phyloP scores from a whole-genome alignment of 2,113 vertebrate genomes.

The Meriones unguiculatus region DNA sequence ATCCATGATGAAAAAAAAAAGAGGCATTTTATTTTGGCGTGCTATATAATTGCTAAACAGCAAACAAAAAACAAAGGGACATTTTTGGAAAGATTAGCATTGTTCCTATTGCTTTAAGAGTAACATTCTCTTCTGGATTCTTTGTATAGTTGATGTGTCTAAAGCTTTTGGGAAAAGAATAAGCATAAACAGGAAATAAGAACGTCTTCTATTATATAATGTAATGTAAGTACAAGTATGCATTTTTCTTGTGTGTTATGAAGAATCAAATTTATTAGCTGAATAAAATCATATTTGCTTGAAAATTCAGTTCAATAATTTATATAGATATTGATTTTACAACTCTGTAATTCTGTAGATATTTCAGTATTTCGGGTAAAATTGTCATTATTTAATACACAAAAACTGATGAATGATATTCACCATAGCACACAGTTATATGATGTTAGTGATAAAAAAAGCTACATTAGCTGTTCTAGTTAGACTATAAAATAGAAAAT shows the following conservation, averaged over 20 bases:
- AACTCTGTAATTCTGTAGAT: neutral
- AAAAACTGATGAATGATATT: neutral
- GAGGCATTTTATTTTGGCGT: slow-evolving; percentile 59
- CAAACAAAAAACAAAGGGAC: slow-evolving; percentile 37
- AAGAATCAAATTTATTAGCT: neutral
- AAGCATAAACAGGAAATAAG: slow-evolving; percentile 9
- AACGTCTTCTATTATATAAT: neutral
- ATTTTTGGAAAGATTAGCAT: neutral
- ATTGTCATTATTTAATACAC: neutral
- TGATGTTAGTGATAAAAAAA: neutral
- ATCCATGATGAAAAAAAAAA: slow-evolving; percentile 15
- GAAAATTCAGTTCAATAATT: neutral
- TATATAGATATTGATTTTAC: neutral
- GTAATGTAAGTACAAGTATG: neutral
- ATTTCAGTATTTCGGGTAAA: neutral
- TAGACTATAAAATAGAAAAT: too few relatives aligned
- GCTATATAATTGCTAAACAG: neutral
- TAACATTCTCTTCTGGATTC: neutral
- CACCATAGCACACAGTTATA: neutral
- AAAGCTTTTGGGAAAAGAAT: neutral
- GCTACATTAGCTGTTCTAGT: neutral
- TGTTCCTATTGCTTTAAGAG: slow-evolving; percentile 30
- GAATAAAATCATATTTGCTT: neutral
- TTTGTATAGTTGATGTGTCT: slow-evolving; percentile 27
- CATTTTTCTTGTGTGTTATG: neutral